Percentiles rank a stretch among this genome's conserved stretches.
These are phyloP conservation scores for Hyphantria cunea DNA, from an alignment of 1,140 invertebrate species.

Conservation along the genomic window DNA sequence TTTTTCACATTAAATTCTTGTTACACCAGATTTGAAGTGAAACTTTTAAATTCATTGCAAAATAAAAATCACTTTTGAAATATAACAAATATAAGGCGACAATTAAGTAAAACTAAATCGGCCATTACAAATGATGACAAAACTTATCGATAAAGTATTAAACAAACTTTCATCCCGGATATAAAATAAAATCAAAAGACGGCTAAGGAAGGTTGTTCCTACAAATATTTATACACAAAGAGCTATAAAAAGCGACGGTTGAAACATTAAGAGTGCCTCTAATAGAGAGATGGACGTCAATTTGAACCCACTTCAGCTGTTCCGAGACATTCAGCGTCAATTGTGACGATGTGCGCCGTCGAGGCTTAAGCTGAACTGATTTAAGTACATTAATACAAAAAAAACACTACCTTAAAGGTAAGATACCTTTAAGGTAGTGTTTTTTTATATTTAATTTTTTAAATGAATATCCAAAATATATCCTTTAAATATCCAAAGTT, in stretches of 20 bases:
- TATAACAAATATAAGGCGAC: too few relatives aligned
- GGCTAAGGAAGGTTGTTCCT: neutral
- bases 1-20: too few relatives aligned
- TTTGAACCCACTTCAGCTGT: conserved; percentile 50
- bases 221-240: neutral
- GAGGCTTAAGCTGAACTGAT: neutral
- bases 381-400: too few relatives aligned
- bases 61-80: too few relatives aligned
- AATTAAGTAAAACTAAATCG: too few relatives aligned
- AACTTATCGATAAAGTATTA: neutral
- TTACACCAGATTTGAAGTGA: too few relatives aligned
- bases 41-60: too few relatives aligned
- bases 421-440: too few relatives aligned
- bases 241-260: conserved; percentile 22
- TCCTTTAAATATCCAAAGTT: too few relatives aligned
- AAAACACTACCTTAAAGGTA: too few relatives aligned
- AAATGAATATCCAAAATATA: too few relatives aligned
- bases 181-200: conserved; percentile 1
- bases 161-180: neutral
- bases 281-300: conserved; percentile 53
- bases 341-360: neutral
- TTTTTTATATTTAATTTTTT: too few relatives aligned
- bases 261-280: conserved; percentile 42
- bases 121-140: neutral
- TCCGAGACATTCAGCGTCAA: conserved; percentile 22